Percentiles rank a stretch among this genome's conserved stretches.
phyloP scores from a whole-genome alignment of 2,888 invertebrate species.

The Zeuzera pyrina region DNA sequence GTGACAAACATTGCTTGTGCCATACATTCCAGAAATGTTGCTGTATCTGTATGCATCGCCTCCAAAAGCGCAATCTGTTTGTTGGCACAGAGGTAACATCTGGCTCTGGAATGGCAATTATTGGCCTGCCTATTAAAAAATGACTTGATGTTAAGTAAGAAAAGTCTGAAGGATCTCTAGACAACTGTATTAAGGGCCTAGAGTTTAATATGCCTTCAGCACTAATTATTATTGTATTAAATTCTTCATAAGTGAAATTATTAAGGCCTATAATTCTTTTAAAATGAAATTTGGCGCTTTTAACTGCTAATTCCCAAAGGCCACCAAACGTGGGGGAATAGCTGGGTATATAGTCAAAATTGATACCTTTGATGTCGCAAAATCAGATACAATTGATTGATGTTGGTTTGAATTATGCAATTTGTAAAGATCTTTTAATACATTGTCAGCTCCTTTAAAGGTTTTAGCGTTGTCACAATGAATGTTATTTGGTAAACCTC shows the following conservation, averaged over 20 bases:
- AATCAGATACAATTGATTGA: conserved; percentile 4
- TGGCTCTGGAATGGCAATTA: no score
- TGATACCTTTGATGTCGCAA: conserved; percentile 5
- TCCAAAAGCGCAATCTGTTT: not conserved
- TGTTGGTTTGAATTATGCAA: conserved; percentile 6
- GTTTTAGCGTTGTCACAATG: conserved; percentile 12
- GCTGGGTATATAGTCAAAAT: conserved; percentile 24
- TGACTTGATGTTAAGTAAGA: no score
- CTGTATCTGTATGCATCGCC: not conserved
- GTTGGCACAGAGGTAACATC: not conserved
- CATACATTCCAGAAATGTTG: not conserved
- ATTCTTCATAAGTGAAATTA: no score
- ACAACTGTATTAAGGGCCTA: no score
- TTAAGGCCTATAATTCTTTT: conserved; percentile 15
- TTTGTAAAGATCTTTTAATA: conserved; percentile 8
- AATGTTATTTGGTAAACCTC: conserved; percentile 8
- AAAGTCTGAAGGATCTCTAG: no score
- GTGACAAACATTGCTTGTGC: not conserved
- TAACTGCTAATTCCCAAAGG: conserved; percentile 22
- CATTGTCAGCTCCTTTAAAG: conserved; percentile 9
- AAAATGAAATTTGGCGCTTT: conserved; percentile 19
- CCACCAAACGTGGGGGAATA: conserved; percentile 23
- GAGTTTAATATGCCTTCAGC: no score
- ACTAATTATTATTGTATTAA: no score
- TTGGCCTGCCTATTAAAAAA: no score